Evolutionary conservation across 2,888 invertebrate genomes (phyloP), one percentile per base, ranked within the genome.

Genomic region (Lasius fuliginosus): DNA sequence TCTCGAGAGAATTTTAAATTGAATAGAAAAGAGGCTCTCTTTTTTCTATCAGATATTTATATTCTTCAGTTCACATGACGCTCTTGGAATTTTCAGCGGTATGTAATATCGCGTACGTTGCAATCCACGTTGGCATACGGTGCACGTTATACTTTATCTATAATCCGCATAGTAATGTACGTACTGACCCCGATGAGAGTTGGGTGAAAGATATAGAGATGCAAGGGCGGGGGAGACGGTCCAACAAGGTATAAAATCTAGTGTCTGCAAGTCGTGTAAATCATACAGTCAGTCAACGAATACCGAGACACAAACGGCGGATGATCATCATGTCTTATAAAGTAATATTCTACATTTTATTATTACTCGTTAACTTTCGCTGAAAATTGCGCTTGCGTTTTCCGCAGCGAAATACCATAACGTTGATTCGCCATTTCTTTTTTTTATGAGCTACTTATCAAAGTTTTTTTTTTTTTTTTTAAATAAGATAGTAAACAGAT

Each of bases 291-390:
- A 69, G 87, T 84, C 75, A 71, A 74, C 85, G 82, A 86, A 49
- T 71, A 49, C 23, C 36, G 76, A 56, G 79, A 79, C 74, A 87
- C 62, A 82, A 77, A 64, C 77, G 60, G 71, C 40, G 53, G 33
- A 74, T 23, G 58, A 84, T 85, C 58, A 84, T 46, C 86, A 94
- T 94, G 94, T 85, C 85, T 90, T 88, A 58, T 82, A 91, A 92
- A 91, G 93, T 94, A 92, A 91, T 89, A 87, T 77, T 69, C 42
- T 40, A 36, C 40, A 82, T 53, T 33, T 27, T 49, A 58, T n/a
- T 9, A 23, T 36, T 18, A 23, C 12, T 12, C 27, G 8, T n/a
- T 27, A 40, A 62, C 11, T 8, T 40, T 75, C 3, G 23, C 15
- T 40, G 18, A n/a, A 18, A 0, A 1, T n/a, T 33, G 6, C 30